Evolutionary conservation across 2,113 vertebrate species (phyloP).

Genomic region (Aplodontia rufa): DNA sequence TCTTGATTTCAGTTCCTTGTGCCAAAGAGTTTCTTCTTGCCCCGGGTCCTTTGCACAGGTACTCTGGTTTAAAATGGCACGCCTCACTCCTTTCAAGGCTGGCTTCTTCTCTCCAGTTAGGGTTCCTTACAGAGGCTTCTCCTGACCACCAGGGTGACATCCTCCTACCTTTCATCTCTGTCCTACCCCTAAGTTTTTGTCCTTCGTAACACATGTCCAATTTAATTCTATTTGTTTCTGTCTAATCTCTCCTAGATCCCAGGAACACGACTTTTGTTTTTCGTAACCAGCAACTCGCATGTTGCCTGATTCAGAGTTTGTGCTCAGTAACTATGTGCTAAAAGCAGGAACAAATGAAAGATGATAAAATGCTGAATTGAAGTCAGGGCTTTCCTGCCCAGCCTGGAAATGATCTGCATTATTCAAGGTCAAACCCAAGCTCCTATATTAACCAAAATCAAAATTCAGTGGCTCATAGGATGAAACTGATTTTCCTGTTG

Average conservation of each 20-base stretch:
- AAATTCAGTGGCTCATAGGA: not conserved
- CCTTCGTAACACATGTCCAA: not conserved
- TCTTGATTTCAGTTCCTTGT: not conserved
- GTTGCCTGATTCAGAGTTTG: not conserved
- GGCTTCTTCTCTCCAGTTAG: not conserved
- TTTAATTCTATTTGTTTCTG: not conserved
- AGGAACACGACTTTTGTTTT: not conserved
- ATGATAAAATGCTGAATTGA: not conserved
- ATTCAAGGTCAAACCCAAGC: not conserved
- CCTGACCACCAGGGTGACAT: not conserved
- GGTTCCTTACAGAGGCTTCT: not conserved
- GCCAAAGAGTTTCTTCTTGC: not conserved
- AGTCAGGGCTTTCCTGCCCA: not conserved
- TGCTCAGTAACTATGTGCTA: not conserved
- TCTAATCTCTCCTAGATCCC: not conserved
- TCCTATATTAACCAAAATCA: not conserved
- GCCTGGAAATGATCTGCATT: not conserved
- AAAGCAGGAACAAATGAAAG: not conserved
- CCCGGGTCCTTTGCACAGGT: not conserved
- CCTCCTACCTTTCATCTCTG: not conserved
- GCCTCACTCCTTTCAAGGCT: not conserved
- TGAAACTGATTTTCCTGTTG: not conserved
- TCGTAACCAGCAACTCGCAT: not conserved
- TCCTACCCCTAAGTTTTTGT: not conserved
- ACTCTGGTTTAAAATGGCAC: not conserved